Base-by-base conservation (phyloP, 2,113 vertebrate species). In the Dromiciops gliroides region DNA sequence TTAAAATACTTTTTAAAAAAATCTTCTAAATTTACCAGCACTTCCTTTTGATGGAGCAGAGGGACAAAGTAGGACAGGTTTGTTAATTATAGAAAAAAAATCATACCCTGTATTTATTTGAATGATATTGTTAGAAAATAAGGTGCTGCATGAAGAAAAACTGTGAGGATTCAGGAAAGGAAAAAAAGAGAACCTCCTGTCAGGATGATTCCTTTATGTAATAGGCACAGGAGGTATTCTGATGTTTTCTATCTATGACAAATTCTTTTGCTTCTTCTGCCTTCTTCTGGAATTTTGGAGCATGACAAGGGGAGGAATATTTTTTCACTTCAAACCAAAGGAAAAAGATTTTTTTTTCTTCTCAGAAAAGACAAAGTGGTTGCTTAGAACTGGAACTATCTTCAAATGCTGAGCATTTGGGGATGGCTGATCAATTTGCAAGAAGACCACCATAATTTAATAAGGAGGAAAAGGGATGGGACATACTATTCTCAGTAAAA, bases 251-350 rank as follows among this genome's bases (percentile, higher is more conserved):
- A 48, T 23, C 1, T 93, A 19, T 0, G 52, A 95, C 26, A 95
- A 98, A 98, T 90, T 91, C 26, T 56, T 56, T 96, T 97, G 98
- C 93, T 96, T 47, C 91, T 97, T 97, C 97, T 98, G 98, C 98
- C 98, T 96, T 97, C 98, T 95, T 98, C 98, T 98, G 98, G 98
- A 89, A 92, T 50, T 88, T 5, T 60, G 9, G 2, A 94, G 97
- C 95, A 98, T 98, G 95, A 96, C 98, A 98, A 37, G 90, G 9
- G 88, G 93, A 50, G 56, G 93, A 50, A 89, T n/a, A 60, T 26
- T 51, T 67, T 48, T 89, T 94, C 26, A 60, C 28, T 23, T 37
- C 51, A 23, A 51, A 4, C 9, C 0, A 2, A 48, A 51, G 31
- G 31, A 75, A n/a, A 60, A 56, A 31, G 2, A 3, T n/a, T 83